Base-by-base conservation (phyloP, 1,140 invertebrate genomes). In the Drosophila repletoides region DNA sequence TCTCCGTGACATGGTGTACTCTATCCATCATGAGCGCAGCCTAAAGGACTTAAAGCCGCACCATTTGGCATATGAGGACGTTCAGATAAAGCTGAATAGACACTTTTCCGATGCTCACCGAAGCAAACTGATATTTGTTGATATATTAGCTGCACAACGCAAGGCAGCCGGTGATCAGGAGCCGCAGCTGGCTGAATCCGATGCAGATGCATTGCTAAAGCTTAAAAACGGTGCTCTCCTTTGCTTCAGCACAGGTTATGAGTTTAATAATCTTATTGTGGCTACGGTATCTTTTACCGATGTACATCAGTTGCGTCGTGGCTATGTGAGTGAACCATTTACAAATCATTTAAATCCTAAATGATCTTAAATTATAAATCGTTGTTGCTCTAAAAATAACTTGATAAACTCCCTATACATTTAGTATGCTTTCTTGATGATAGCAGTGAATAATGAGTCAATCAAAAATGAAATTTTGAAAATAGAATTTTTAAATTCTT, bases 161-260 rank as follows among this genome's bases (percentile, higher is more conserved):
- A 4, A 22, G n/a, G 7, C 38, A 12, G 12, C 12, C 17, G 19
- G 21, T 2, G 9, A n/a, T n/a, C 5, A 14, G 5, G 17, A 26
- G 7, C 5, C 40, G 7, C 9, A 40, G 9, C 9, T 29, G 1
- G 19, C n/a, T 5, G 29, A 67, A 15, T 0, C 29, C 14, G 5
- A 19, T 26, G 33, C 87, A 5, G 74, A 69, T 5, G n/a, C 84
- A 33, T 91, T 51, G 19, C 19, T 70, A 1, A 43, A 67, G 2
- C 92, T 97, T 19, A 92, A 96, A 75, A 93, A 90, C 90, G 95
- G 95, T 0, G 94, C 95, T 0, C 89, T 97, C 5, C 72, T 97
- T 0, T 93, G 94, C 64, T 92, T 97, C 17, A 94, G 94, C 0
- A 90, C 72, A 5, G 55, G 89, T 19, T 93, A 95, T 76, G 91